Evolutionary conservation across 2,797 vertebrate genomes (phyloP).

Genomic region (Arrhamphus sclerolepis): DNA sequence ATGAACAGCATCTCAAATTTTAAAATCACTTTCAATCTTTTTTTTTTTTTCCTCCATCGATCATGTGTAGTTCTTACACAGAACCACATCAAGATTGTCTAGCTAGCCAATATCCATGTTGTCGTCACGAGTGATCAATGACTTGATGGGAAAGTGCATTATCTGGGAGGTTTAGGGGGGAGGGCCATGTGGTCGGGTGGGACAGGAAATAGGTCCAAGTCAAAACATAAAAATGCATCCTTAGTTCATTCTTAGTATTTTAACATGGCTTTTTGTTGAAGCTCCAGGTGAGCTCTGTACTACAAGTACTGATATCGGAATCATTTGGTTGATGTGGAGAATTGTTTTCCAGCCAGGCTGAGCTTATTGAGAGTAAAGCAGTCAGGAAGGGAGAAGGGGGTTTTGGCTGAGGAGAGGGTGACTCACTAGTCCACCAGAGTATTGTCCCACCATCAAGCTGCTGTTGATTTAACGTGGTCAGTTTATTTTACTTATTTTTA

Average conservation of each 20-base stretch:
- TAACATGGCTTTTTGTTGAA: constrained; percentile 82
- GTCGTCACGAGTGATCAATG: constrained; percentile 72
- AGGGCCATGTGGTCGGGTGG: constrained; percentile 50
- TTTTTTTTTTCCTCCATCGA: constrained; percentile 60
- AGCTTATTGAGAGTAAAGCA: constrained; percentile 78
- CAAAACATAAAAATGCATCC: constrained; percentile 75
- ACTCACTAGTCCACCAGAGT: constrained; percentile 58
- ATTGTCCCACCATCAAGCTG: constrained; percentile 60
- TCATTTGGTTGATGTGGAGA: constrained; percentile 81
- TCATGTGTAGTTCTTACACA: constrained; percentile 71
- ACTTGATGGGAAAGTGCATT: constrained; percentile 78
- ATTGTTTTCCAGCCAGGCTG: constrained; percentile 78
- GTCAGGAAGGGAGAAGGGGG: constrained; percentile 50
- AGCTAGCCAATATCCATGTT: constrained; percentile 81
- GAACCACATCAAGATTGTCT: constrained; percentile 85
- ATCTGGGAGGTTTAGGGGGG: constrained; percentile 63
- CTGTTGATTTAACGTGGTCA: constrained; percentile 57
- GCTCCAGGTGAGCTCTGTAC: constrained; percentile 72
- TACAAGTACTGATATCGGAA: constrained; percentile 71
- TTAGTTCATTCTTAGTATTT: constrained; percentile 79
- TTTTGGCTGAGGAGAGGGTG: constrained; percentile 74
- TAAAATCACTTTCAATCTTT: constrained; percentile 65
- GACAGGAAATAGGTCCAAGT: constrained; percentile 79
- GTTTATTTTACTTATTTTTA: constrained; percentile 4
- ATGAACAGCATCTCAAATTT: constrained; percentile 70